A percentile compares a stretch with the other conserved stretches of the same genome.
Evolutionary conservation across 2,888 invertebrate species (phyloP).

Genomic region (Torymus auratus): DNA sequence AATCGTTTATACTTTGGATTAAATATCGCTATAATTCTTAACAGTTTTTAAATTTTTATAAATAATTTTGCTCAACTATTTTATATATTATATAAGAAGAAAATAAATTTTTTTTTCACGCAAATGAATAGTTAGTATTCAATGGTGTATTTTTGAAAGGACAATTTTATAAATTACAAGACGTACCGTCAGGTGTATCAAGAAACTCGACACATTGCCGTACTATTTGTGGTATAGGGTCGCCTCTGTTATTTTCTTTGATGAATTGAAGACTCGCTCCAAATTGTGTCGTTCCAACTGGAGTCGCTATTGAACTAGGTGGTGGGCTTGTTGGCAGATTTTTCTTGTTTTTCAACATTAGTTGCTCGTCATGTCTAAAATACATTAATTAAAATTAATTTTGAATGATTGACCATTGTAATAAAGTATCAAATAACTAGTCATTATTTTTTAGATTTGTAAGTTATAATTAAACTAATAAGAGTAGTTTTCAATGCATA

Average conservation of each 20-base stretch:
- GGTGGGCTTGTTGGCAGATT: conserved; percentile 72
- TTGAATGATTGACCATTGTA: not conserved
- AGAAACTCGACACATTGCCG: conserved; percentile 94
- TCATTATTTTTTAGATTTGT: not conserved
- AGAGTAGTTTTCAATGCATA: not conserved
- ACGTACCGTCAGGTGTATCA: conserved; percentile 90
- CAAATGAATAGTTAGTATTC: not conserved
- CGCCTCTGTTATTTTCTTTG: conserved; percentile 89
- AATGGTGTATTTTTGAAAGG: not conserved
- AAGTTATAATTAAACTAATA: conserved; percentile 3
- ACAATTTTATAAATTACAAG: conserved; percentile 40
- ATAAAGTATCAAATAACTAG: not conserved
- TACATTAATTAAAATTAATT: conserved; percentile 4
- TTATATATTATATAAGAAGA: too few species aligned
- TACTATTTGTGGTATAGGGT: conserved; percentile 94
- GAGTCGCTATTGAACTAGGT: conserved; percentile 71
- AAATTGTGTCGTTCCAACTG: conserved; percentile 91
- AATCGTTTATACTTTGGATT: too few species aligned
- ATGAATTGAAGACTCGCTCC: conserved; percentile 96
- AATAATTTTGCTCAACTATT: too few species aligned
- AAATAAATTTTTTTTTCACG: too few species aligned
- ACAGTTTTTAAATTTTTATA: too few species aligned
- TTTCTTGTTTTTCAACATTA: conserved; percentile 81
- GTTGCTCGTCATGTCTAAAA: conserved; percentile 86
- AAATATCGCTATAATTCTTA: too few species aligned